phyloP scores from a whole-genome alignment of 2,797 vertebrate genomes.

The Botia almorhae region DNA sequence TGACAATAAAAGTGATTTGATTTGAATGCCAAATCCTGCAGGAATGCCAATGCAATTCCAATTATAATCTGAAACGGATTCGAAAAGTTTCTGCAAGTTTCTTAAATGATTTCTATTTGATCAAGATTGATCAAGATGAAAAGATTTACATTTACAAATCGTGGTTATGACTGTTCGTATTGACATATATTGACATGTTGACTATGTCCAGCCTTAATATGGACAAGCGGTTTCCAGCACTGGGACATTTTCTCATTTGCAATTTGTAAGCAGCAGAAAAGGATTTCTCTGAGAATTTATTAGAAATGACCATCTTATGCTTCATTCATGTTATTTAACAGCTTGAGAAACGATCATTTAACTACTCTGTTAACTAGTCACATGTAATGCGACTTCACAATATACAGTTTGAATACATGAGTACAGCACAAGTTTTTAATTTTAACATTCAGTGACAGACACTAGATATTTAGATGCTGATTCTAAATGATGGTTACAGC shows the following conservation, averaged over 20 bases:
- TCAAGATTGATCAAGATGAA: too few relatives aligned
- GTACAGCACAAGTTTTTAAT: too few relatives aligned
- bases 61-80: background rate
- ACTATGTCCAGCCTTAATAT: background rate
- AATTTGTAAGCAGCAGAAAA: background rate
- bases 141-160: too few relatives aligned
- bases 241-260: slow-evolving; percentile 2
- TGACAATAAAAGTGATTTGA: too few relatives aligned
- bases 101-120: background rate
- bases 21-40: background rate
- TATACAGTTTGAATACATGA: too few relatives aligned
- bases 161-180: too few relatives aligned
- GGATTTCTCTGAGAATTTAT: background rate
- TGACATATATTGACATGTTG: too few relatives aligned
- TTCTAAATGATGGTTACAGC: too few relatives aligned
- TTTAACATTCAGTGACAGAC: too few relatives aligned
- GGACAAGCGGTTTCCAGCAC: background rate
- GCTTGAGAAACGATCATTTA: background rate
- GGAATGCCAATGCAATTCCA: background rate
- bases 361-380: too few relatives aligned
- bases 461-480: too few relatives aligned
- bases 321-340: background rate
- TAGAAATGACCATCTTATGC: background rate
- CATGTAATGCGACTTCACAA: too few relatives aligned
- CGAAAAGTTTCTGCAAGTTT: background rate